Conservation (phyloP, 1,140 invertebrate species). For the Phthorimaea operculella region DNA sequence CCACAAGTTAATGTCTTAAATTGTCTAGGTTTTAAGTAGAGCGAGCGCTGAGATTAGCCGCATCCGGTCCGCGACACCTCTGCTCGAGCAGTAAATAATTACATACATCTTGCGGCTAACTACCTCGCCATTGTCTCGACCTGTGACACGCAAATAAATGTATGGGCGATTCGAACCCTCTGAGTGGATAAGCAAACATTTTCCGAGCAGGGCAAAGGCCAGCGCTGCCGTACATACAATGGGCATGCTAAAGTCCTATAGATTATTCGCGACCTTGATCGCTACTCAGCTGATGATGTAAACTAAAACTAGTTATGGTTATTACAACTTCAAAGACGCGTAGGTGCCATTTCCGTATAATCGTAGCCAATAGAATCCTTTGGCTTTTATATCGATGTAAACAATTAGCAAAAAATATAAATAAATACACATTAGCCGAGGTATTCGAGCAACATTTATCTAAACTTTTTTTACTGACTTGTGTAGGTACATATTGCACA, state of each 20-base stretch:
- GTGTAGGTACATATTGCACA: too few relatives aligned
- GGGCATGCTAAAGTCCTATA: too few relatives aligned
- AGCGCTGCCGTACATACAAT: too few relatives aligned
- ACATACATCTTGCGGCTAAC: background rate
- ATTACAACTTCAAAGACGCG: background rate
- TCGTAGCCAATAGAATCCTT: too few relatives aligned
- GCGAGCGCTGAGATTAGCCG: background rate
- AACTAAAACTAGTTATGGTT: background rate
- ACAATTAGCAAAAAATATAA: too few relatives aligned
- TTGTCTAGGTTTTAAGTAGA: background rate
- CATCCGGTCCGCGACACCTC: background rate
- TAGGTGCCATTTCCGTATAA: background rate
- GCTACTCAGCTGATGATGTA: background rate
- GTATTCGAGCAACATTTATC: too few relatives aligned
- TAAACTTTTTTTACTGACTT: too few relatives aligned
- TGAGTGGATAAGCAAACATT: too few relatives aligned
- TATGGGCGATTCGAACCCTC: background rate
- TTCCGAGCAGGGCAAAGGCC: too few relatives aligned
- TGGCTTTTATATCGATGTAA: too few relatives aligned
- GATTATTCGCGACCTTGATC: background rate
- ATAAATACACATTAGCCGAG: too few relatives aligned
- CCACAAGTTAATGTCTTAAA: background rate
- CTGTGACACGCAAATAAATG: background rate
- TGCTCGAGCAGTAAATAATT: conserved; percentile 1
- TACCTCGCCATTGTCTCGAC: background rate